phyloP scores from a whole-genome alignment of 1,140 invertebrate species.

The Homarus americanus region DNA sequence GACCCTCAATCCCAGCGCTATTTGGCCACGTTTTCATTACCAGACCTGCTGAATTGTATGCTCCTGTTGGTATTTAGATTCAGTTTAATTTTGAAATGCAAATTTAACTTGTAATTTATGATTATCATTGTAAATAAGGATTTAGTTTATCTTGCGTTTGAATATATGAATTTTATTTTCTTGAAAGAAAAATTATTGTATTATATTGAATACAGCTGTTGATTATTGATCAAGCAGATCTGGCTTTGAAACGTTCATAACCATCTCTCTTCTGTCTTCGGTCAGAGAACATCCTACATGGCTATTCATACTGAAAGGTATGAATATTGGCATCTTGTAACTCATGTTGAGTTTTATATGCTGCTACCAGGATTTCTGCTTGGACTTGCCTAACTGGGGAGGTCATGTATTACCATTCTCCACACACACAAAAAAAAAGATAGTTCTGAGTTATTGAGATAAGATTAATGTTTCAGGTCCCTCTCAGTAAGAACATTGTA shows the following conservation, averaged over 20 bases:
- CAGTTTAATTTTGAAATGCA: background rate
- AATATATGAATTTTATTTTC: constrained; percentile 20
- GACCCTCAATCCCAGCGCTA: constrained; percentile 51
- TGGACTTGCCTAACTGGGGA: constrained; percentile 64
- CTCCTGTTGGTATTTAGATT: background rate
- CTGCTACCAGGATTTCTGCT: constrained; percentile 67
- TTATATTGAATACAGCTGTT: background rate
- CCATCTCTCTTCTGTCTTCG: constrained; percentile 61
- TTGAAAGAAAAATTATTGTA: background rate
- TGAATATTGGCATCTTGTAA: constrained; percentile 66
- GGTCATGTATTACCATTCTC: constrained; percentile 26
- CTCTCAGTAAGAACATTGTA: constrained; percentile 61
- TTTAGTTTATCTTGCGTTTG: background rate
- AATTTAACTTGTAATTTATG: background rate
- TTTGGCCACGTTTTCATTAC: constrained; percentile 46
- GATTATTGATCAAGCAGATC: constrained; percentile 42
- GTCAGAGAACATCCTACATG: constrained; percentile 71
- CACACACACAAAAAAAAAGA: constrained; percentile 1
- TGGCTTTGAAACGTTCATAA: constrained; percentile 54
- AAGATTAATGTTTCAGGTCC: constrained; percentile 53
- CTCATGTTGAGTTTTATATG: constrained; percentile 71
- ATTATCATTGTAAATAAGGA: background rate
- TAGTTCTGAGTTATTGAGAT: background rate
- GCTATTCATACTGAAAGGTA: constrained; percentile 60
- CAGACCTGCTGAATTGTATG: constrained; percentile 51